Conservation (phyloP, 1,140 invertebrate genomes). For the Chionoecetes opilio region DNA sequence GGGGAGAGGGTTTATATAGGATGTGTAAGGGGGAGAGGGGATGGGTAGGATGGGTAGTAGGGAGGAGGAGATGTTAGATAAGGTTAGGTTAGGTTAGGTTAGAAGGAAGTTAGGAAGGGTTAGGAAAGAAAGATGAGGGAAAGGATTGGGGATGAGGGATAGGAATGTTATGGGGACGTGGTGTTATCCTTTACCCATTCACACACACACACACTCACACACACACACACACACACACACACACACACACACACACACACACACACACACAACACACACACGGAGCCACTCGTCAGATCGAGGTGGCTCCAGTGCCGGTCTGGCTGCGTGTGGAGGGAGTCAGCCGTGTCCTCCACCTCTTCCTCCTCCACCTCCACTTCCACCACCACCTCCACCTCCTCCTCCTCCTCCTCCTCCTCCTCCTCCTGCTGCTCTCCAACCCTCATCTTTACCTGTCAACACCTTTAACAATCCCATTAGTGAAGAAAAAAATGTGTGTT, state of each 20-base stretch:
- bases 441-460: background rate
- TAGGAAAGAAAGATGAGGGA: no score
- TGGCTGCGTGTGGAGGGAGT: background rate
- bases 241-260: background rate
- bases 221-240: conserved; percentile 23
- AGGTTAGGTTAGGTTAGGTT: no score
- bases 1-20: no score
- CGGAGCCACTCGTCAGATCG: background rate
- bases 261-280: no score
- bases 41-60: background rate
- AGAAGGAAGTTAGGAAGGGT: no score
- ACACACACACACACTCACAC: background rate
- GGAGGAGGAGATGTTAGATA: background rate
- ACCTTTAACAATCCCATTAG: background rate
- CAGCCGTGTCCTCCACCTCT: background rate
- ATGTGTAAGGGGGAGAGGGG: no score
- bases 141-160: background rate
- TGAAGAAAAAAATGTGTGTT: no score
- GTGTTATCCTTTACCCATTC: background rate
- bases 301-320: background rate
- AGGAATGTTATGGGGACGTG: background rate
- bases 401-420: background rate
- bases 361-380: conserved; percentile 14
- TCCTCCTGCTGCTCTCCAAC: no score
- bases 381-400: background rate